These are phyloP conservation scores for Notarius lentiginosus DNA, from an alignment of 2,113 vertebrate species.

Conservation along the genomic window DNA sequence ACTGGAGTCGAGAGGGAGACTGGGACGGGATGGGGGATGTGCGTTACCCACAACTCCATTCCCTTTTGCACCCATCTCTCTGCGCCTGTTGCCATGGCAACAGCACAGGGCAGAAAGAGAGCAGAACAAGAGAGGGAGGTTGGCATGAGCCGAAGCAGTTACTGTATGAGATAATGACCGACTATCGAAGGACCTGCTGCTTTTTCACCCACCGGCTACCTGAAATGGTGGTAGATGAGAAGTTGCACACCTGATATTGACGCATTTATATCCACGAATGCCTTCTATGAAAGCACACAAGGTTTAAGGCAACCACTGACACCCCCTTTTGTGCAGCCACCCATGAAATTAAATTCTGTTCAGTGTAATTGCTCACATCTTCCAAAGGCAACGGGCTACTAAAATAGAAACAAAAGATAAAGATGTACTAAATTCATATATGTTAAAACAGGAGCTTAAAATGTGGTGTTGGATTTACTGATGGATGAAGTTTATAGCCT, in stretches of 20 bases:
- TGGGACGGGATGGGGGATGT: neutral
- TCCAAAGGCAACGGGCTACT: neutral
- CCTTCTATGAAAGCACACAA: neutral
- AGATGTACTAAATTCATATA: neutral
- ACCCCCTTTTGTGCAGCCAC: constrained; percentile 16
- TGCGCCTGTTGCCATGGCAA: constrained; percentile 75
- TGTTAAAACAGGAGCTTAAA: neutral
- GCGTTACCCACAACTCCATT: constrained; percentile 31
- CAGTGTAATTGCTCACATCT: neutral
- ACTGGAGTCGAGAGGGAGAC: constrained; percentile 3
- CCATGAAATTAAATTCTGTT: constrained; percentile 25
- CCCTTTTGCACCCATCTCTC: constrained; percentile 60
- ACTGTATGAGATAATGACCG: constrained; percentile 36
- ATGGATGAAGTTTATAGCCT: neutral
- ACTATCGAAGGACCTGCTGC: constrained; percentile 21
- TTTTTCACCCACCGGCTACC: neutral
- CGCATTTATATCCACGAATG: neutral
- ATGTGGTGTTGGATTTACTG: neutral
- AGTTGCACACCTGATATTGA: neutral
- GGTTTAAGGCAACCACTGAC: neutral
- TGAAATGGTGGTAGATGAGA: neutral
- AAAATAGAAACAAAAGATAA: neutral
- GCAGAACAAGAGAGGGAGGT: constrained; percentile 50
- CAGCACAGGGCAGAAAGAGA: constrained; percentile 67
- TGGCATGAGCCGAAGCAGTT: constrained; percentile 6